These are phyloP conservation scores for Oceanodroma tethys DNA, from an alignment of 2,113 vertebrate genomes.

Conservation along the genomic window DNA sequence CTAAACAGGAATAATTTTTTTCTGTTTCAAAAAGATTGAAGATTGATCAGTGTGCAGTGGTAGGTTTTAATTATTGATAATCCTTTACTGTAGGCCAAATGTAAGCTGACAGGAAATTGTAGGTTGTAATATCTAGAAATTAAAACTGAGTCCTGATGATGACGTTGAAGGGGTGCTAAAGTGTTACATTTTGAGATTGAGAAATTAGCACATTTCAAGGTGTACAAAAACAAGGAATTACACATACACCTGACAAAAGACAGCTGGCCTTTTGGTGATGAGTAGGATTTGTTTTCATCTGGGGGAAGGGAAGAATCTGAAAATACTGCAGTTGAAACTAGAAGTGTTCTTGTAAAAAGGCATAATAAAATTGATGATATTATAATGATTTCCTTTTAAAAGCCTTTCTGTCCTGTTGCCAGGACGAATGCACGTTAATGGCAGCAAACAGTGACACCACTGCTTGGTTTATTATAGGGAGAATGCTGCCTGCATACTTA, in stretches of 20 bases:
- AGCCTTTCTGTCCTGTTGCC: slow-evolving; percentile 48
- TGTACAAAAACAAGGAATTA: background rate
- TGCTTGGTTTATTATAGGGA: background rate
- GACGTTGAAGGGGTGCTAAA: background rate
- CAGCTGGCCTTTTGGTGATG: background rate
- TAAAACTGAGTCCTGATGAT: background rate
- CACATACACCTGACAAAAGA: background rate
- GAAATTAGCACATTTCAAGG: background rate
- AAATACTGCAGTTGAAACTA: slow-evolving; percentile 1
- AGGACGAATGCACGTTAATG: background rate
- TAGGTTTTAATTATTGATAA: slow-evolving; percentile 1
- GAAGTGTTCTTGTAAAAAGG: slow-evolving; percentile 44
- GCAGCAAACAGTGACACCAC: background rate
- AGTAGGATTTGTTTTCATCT: background rate
- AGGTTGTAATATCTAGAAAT: background rate
- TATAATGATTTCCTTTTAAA: slow-evolving; percentile 51
- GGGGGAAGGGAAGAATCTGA: background rate
- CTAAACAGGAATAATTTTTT: background rate
- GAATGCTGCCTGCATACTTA: background rate
- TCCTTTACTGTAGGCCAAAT: background rate
- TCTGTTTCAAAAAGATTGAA: background rate
- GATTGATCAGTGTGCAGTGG: background rate
- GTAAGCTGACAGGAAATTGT: background rate
- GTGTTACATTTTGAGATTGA: background rate
- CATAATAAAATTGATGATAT: slow-evolving; percentile 20